phyloP scores from a whole-genome alignment of 2,888 invertebrate genomes.

The Copidosoma aretas region DNA sequence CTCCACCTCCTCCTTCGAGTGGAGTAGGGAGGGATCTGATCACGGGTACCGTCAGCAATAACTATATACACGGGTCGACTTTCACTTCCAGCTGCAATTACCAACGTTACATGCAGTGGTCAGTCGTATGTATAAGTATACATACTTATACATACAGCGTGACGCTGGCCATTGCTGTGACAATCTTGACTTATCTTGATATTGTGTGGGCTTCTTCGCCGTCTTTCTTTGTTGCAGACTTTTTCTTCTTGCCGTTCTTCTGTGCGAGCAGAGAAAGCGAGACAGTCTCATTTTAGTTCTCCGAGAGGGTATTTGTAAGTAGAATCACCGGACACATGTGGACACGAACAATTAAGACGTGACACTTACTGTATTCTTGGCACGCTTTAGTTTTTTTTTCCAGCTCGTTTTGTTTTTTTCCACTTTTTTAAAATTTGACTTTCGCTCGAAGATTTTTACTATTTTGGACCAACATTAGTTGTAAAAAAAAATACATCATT shows the following conservation, averaged over 20 bases:
- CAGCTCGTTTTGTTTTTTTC: neutral
- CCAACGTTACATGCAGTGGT: conserved; percentile 9
- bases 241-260: neutral
- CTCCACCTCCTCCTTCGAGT: neutral
- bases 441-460: too few species aligned
- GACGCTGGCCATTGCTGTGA: conserved; percentile 35
- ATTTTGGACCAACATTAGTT: too few species aligned
- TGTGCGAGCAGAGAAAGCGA: neutral
- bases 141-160: neutral
- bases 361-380: neutral
- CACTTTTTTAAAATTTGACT: too few species aligned
- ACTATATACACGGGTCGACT: conserved; percentile 6
- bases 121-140: neutral
- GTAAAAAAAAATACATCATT: too few species aligned
- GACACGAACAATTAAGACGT: too few species aligned
- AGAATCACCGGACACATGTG: too few species aligned
- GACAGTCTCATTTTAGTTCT: neutral
- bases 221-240: neutral
- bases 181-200: conserved; percentile 43
- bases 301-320: neutral
- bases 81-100: conserved; percentile 37
- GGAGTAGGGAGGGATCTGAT: neutral
- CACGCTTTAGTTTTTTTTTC: neutral
- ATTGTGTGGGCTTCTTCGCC: neutral
- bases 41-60: too few species aligned